phyloP scores from a whole-genome alignment of 2,797 vertebrate genomes.

The Champsocephalus gunnari region DNA sequence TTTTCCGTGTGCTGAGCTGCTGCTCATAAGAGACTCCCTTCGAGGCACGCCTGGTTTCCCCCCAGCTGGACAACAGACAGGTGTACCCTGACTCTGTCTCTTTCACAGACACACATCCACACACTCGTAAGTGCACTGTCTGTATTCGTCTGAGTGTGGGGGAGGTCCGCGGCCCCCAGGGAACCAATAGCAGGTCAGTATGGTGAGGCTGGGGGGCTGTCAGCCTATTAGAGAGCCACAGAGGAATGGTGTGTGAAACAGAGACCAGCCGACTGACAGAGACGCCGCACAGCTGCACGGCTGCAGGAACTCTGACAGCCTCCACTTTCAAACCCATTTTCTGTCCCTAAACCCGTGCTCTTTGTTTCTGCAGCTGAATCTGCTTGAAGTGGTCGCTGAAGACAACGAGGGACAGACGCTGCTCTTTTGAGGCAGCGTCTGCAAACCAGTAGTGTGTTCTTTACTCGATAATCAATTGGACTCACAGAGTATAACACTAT shows the following conservation, averaged over 20 bases:
- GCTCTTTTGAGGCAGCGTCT: slow-evolving; percentile 13
- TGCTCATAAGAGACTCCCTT: slow-evolving; percentile 26
- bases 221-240: slow-evolving; percentile 75
- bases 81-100: slow-evolving; percentile 39
- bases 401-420: slow-evolving; percentile 18
- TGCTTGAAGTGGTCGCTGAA: slow-evolving; percentile 19
- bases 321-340: slow-evolving; percentile 33
- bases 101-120: slow-evolving; percentile 10
- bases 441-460: slow-evolving; percentile 27
- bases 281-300: slow-evolving; percentile 85
- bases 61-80: slow-evolving; percentile 41
- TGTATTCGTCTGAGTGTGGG: slow-evolving; percentile 64
- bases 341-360: slow-evolving; percentile 27
- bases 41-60: slow-evolving; percentile 14
- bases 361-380: slow-evolving; percentile 36
- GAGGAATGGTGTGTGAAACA: slow-evolving; percentile 80
- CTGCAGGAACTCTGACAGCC: slow-evolving; percentile 62
- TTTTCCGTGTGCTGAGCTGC: slow-evolving; percentile 1
- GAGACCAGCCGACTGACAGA: slow-evolving; percentile 79
- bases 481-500: slow-evolving; percentile 6
- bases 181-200: slow-evolving; percentile 71
- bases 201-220: slow-evolving; percentile 43
- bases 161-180: slow-evolving; percentile 71
- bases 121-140: slow-evolving; percentile 51
- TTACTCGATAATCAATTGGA: slow-evolving; percentile 34